These are phyloP conservation scores for Calyptomena viridis DNA, from an alignment of 2,113 vertebrate species.

Conservation along the genomic window DNA sequence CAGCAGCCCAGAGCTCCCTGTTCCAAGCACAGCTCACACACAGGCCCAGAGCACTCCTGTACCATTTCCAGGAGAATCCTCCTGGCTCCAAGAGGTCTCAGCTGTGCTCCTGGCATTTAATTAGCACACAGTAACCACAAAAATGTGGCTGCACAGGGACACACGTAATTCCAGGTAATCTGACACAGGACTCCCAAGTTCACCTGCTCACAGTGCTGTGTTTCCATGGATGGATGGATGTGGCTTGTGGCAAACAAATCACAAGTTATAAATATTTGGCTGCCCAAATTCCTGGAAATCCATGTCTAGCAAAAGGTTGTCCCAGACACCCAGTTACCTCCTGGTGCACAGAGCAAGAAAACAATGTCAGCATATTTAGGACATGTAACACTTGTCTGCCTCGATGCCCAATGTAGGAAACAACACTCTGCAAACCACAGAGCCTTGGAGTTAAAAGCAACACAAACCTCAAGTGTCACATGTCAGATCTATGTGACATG, in stretches of 20 bases:
- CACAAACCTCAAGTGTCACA: background rate
- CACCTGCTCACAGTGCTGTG: background rate
- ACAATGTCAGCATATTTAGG: background rate
- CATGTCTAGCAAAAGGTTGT: background rate
- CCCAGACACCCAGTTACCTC: background rate
- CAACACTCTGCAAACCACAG: background rate
- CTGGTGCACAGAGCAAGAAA: background rate
- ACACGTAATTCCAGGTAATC: background rate
- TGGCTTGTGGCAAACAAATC: background rate
- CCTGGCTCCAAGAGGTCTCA: background rate
- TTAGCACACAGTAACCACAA: slow-evolving; percentile 3
- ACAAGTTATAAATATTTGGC: background rate
- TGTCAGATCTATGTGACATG: background rate
- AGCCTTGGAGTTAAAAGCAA: background rate
- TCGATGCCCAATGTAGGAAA: background rate
- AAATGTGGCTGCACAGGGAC: background rate
- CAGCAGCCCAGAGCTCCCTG: background rate
- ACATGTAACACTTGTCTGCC: background rate
- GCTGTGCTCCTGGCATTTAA: background rate
- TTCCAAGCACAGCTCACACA: background rate
- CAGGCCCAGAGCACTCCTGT: background rate
- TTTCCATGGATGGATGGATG: background rate
- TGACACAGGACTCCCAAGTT: background rate
- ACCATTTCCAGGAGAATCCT: background rate
- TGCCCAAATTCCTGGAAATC: background rate